Evolutionary conservation across 2,797 vertebrate genomes (phyloP).

Genomic region (Anomalospiza imberbis): DNA sequence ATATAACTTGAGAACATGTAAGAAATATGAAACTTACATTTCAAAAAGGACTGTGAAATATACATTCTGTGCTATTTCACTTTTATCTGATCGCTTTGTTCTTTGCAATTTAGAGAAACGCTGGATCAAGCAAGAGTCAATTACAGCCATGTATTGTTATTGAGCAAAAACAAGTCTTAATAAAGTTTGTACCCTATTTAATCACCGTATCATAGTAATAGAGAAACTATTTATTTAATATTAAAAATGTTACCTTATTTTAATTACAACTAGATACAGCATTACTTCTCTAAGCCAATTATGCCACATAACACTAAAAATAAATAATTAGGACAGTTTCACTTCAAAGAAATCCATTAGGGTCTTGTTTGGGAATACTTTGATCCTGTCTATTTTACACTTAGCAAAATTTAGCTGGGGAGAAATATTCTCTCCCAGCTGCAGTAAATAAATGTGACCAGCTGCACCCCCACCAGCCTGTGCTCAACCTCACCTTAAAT

Average conservation of each 20-base stretch:
- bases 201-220: not conserved
- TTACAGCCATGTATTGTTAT: conserved; percentile 21
- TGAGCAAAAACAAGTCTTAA: conserved; percentile 12
- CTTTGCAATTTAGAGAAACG: conserved; percentile 54
- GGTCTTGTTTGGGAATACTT: conserved; percentile 17
- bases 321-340: conserved; percentile 26
- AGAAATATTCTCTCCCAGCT: not conserved
- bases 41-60: conserved; percentile 32
- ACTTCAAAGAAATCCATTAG: conserved; percentile 39
- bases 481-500: not conserved
- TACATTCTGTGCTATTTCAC: conserved; percentile 15
- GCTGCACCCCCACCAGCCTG: not conserved
- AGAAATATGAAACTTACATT: conserved; percentile 20
- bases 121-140: conserved; percentile 40
- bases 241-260: conserved; percentile 55
- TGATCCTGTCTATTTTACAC: not conserved
- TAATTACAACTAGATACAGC: conserved; percentile 22
- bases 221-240: conserved; percentile 40
- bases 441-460: not conserved
- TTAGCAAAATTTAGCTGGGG: not conserved
- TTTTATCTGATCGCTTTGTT: conserved; percentile 47
- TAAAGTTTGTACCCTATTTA: conserved; percentile 22
- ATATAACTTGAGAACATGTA: not conserved
- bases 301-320: not conserved
- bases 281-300: conserved; percentile 37